Conservation (phyloP, 2,113 vertebrate genomes). For the Peromyscus polionotus region DNA sequence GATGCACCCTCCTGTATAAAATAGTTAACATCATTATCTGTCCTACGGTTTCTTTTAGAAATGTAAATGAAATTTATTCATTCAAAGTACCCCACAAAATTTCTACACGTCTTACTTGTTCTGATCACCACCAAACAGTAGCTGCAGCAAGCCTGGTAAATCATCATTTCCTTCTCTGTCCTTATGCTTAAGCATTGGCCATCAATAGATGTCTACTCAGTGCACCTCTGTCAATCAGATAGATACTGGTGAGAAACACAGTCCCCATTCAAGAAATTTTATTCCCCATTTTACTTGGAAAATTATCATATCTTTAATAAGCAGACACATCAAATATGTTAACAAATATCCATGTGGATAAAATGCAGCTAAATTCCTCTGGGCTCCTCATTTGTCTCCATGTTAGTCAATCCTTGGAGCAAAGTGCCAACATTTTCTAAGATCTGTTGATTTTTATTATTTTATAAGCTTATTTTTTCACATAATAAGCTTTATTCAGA, state of each 20-base stretch:
- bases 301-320: background rate
- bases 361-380: background rate
- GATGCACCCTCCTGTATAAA: background rate
- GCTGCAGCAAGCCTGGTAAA: background rate
- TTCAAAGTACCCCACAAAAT: background rate
- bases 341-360: background rate
- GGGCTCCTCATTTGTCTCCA: background rate
- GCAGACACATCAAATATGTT: background rate
- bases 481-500: conserved; percentile 35
- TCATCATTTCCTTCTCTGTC: background rate
- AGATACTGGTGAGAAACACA: background rate
- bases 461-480: conserved; percentile 12
- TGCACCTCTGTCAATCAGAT: background rate
- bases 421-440: conserved; percentile 60
- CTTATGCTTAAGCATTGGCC: background rate
- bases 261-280: background rate
- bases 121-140: background rate
- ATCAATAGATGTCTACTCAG: background rate
- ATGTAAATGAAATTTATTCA: conserved; percentile 16
- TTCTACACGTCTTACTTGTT: background rate
- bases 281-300: background rate
- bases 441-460: conserved; percentile 39
- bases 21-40: background rate
- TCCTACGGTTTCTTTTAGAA: background rate
- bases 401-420: conserved; percentile 52